phyloP scores from a whole-genome alignment of 1,140 invertebrate species.

The Halesus radiatus region DNA sequence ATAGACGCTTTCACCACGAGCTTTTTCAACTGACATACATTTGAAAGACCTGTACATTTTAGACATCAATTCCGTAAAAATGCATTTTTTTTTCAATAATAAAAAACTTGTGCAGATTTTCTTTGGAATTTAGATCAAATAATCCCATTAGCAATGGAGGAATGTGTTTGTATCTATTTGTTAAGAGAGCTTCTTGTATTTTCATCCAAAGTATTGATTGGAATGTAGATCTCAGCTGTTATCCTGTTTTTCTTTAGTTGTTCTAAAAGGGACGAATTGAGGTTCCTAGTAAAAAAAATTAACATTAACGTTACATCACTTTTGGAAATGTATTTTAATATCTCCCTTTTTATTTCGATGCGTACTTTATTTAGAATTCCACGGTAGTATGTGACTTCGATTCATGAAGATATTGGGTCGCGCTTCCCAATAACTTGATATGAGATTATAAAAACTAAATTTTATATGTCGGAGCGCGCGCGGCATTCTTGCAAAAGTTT shows the following conservation, averaged over 20 bases:
- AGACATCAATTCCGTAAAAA: too few species aligned
- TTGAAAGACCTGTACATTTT: too few species aligned
- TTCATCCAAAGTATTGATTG: neutral
- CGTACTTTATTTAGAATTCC: neutral
- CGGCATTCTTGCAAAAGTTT: neutral
- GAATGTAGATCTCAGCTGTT: conserved; percentile 35
- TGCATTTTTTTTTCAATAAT: too few species aligned
- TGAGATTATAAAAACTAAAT: conserved; percentile 6
- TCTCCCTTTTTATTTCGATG: neutral
- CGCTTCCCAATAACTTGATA: conserved; percentile 19
- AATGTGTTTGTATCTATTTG: too few species aligned
- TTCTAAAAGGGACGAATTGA: neutral
- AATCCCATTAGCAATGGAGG: too few species aligned
- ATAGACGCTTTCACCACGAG: too few species aligned
- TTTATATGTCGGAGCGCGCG: neutral
- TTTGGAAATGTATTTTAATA: neutral
- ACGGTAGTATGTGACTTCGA: neutral
- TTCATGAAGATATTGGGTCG: neutral
- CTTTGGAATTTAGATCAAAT: too few species aligned
- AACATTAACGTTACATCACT: neutral
- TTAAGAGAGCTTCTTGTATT: too few species aligned
- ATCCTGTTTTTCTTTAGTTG: conserved; percentile 13
- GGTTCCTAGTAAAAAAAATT: neutral
- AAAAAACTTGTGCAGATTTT: too few species aligned
- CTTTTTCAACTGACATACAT: too few species aligned